These are phyloP conservation scores for Miniopterus natalensis DNA, from an alignment of 2,113 vertebrate species.

Conservation along the genomic window DNA sequence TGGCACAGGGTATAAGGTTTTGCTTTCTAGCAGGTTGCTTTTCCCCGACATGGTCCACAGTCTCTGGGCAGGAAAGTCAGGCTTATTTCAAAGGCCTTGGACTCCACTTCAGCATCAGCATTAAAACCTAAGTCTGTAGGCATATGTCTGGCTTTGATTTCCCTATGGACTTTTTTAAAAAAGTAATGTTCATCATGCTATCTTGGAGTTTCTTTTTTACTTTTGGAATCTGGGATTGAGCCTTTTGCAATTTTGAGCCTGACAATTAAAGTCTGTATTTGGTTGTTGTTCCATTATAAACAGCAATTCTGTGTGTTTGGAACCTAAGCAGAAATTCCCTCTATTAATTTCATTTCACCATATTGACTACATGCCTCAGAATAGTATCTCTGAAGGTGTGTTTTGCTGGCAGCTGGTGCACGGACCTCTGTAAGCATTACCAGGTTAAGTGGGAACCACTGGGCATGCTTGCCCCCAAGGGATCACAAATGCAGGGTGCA, in stretches of 20 bases:
- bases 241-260: background rate
- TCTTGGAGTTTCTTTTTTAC: constrained; percentile 12
- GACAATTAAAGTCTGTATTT: background rate
- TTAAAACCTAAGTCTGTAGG: background rate
- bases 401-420: background rate
- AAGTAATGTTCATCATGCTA: background rate
- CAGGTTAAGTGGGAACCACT: background rate
- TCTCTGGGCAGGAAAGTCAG: background rate
- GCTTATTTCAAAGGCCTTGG: background rate
- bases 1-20: background rate
- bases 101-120: background rate
- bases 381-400: background rate
- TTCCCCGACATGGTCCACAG: background rate
- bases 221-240: background rate
- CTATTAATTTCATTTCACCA: background rate
- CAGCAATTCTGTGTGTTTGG: background rate
- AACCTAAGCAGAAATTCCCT: background rate
- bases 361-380: background rate
- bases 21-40: background rate
- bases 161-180: background rate
- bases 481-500: background rate
- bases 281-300: background rate
- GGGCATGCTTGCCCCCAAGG: background rate
- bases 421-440: fast-evolving
- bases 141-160: background rate